phyloP scores from a whole-genome alignment of 2,797 vertebrate genomes.

The Alca torda region DNA sequence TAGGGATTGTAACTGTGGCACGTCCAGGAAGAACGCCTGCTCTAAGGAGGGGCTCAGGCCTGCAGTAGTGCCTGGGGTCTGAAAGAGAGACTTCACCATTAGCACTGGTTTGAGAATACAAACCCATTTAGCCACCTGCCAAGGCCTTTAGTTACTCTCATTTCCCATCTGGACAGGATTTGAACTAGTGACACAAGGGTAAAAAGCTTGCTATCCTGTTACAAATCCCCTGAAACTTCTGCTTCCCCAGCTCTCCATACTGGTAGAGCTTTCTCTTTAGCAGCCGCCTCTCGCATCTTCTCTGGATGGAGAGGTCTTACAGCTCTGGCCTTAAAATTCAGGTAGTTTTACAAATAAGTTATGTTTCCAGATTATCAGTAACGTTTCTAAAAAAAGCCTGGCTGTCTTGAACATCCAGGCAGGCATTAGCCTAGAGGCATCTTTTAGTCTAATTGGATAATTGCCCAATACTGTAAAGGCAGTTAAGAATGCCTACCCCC shows the following conservation, averaged over 20 bases:
- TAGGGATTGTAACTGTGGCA: rapidly evolving
- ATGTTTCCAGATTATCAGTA: not conserved
- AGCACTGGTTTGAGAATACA: not conserved
- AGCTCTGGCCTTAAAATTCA: not conserved
- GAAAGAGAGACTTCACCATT: not conserved
- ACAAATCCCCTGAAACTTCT: not conserved
- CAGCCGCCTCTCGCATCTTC: not conserved
- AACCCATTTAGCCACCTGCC: not conserved
- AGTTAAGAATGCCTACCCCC: not conserved
- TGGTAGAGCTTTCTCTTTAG: not conserved
- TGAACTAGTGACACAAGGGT: not conserved
- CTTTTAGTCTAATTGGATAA: conserved; percentile 11
- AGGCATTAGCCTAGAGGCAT: not conserved
- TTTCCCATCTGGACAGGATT: not conserved
- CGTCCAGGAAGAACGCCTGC: not conserved
- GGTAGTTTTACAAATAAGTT: not conserved
- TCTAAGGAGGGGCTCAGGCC: not conserved
- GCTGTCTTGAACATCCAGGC: not conserved
- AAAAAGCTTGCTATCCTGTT: not conserved
- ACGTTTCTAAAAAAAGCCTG: not conserved
- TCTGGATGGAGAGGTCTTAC: not conserved
- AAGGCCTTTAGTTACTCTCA: not conserved
- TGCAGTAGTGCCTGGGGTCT: not conserved
- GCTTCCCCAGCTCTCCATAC: not conserved
- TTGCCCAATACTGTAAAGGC: not conserved